phyloP scores from a whole-genome alignment of 2,797 vertebrate genomes.

The Epinephelus awoara region DNA sequence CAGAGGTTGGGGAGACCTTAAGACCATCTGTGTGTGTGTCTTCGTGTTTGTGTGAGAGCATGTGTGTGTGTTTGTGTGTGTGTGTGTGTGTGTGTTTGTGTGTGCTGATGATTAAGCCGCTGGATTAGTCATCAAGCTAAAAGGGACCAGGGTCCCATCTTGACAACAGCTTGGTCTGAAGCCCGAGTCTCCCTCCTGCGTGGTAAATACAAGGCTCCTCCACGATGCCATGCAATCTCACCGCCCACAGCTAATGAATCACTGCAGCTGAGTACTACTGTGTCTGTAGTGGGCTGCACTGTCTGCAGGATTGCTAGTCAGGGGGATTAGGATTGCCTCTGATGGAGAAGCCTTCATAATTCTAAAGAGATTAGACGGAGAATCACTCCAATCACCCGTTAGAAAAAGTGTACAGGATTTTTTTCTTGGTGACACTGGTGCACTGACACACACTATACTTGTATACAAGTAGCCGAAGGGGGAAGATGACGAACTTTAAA shows the following conservation, averaged over 20 bases:
- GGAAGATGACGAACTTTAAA: background rate
- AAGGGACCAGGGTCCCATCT: slow-evolving; percentile 74
- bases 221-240: slow-evolving; percentile 61
- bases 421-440: slow-evolving; percentile 34
- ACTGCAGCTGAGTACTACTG: slow-evolving; percentile 70
- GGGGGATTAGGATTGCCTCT: slow-evolving; percentile 69
- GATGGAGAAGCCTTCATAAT: slow-evolving; percentile 64
- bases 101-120: slow-evolving; percentile 67
- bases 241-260: slow-evolving; percentile 74
- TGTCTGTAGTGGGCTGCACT: slow-evolving; percentile 34
- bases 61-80: background rate
- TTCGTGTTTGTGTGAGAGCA: slow-evolving; percentile 22
- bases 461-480: background rate
- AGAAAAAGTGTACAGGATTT: slow-evolving; percentile 45
- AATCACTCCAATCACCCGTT: slow-evolving; percentile 55
- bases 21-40: slow-evolving; percentile 57
- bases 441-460: slow-evolving; percentile 1
- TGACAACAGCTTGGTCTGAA: slow-evolving; percentile 78
- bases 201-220: slow-evolving; percentile 74
- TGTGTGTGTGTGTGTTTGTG: slow-evolving; percentile 50
- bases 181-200: slow-evolving; percentile 65
- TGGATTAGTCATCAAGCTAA: slow-evolving; percentile 82
- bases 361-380: slow-evolving; percentile 68
- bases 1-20: slow-evolving; percentile 49
- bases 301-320: slow-evolving; percentile 57